These are phyloP conservation scores for Bungarus multicinctus DNA, from an alignment of 2,113 vertebrate species.

Conservation along the genomic window DNA sequence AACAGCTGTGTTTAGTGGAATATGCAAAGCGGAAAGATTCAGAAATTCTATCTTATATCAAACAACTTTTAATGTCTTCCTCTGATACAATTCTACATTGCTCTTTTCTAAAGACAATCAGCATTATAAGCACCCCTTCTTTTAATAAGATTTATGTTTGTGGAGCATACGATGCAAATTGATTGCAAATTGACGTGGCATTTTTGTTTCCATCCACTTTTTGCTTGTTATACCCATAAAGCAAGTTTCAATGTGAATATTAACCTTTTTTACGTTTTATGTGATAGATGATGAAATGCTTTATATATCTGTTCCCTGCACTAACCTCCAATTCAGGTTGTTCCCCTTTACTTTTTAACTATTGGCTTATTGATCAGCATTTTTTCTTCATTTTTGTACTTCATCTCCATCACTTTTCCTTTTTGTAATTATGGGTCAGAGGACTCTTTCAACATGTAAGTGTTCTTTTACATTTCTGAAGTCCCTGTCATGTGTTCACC, in stretches of 20 bases:
- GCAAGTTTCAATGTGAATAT: neutral
- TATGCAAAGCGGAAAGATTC: constrained; percentile 20
- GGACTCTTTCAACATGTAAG: neutral
- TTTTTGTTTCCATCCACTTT: neutral
- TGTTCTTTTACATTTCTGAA: neutral
- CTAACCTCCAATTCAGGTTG: neutral
- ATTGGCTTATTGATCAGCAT: neutral
- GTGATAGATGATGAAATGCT: neutral
- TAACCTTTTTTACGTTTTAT: neutral
- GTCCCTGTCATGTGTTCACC: neutral
- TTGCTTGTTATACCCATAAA: neutral
- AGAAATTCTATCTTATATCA: constrained; percentile 1
- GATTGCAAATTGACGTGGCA: neutral
- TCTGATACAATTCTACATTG: constrained; percentile 3
- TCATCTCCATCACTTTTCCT: neutral
- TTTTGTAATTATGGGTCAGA: neutral
- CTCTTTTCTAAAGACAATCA: constrained; percentile 18
- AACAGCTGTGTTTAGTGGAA: constrained; percentile 28
- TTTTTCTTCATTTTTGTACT: neutral
- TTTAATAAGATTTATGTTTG: constrained; percentile 4
- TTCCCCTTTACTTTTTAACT: neutral
- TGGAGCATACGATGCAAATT: neutral
- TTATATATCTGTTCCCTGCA: neutral
- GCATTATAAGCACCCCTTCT: neutral
- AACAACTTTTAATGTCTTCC: neutral